phyloP scores from a whole-genome alignment of 92 coral and sea anemone species.

The Porites divaricata region DNA sequence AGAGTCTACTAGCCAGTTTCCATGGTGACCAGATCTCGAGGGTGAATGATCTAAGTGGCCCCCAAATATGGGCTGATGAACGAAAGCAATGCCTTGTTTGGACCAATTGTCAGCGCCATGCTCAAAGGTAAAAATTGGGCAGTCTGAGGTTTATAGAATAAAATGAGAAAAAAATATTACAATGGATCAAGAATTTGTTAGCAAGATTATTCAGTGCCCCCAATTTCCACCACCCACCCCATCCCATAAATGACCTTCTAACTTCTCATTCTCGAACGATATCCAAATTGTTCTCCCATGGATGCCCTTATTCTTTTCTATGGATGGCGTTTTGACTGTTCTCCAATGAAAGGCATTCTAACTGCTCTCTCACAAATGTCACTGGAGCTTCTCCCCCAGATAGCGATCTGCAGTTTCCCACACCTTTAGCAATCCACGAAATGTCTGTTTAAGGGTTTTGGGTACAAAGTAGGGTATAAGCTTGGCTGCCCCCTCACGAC shows the following conservation, averaged over 20 bases:
- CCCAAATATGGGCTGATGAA: constrained; percentile 58
- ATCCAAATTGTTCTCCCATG: neutral
- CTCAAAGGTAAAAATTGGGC: constrained; percentile 67
- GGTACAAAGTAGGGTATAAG: too few species aligned
- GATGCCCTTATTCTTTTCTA: neutral
- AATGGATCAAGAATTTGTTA: too few species aligned
- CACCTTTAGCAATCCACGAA: neutral
- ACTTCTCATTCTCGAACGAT: neutral
- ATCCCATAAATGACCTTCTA: neutral
- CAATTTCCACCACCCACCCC: neutral
- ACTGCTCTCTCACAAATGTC: neutral
- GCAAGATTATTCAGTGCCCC: too few species aligned
- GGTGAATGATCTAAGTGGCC: neutral
- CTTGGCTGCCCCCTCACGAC: too few species aligned
- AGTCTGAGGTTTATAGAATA: constrained; percentile 34
- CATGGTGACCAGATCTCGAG: constrained; percentile 48
- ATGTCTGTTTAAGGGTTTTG: too few species aligned
- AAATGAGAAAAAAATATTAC: neutral
- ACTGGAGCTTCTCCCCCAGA: neutral
- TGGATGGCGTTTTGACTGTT: neutral
- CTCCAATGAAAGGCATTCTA: neutral
- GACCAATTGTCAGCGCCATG: constrained; percentile 60
- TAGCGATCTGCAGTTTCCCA: neutral
- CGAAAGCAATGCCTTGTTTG: constrained; percentile 62
- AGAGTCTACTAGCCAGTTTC: constrained; percentile 62